Conservation (phyloP, 2,888 invertebrate genomes). For the Polyommatus icarus region DNA sequence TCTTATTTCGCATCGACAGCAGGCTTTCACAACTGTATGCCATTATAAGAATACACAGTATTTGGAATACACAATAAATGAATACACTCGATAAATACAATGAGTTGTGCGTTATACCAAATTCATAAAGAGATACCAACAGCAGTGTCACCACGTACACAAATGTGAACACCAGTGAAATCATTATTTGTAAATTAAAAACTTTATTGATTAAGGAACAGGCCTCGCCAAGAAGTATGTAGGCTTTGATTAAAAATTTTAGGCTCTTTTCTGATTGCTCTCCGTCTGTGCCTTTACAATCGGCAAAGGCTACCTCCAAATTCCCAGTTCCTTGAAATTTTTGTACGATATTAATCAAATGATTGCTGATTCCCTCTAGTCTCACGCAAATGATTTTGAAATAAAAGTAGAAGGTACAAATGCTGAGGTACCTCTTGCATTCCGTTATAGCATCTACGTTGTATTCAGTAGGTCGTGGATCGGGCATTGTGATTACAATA, state of each 20-base stretch:
- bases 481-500: neutral
- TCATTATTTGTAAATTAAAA: conserved; percentile 61
- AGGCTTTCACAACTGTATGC: conserved; percentile 55
- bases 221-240: conserved; percentile 42
- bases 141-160: conserved; percentile 45
- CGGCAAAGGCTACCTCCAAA: neutral
- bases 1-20: conserved; percentile 50
- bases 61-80: conserved; percentile 51
- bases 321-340: conserved; percentile 30
- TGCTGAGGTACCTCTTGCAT: conserved; percentile 35
- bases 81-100: conserved; percentile 29
- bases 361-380: conserved; percentile 51
- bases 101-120: conserved; percentile 16
- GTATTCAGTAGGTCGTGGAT: neutral
- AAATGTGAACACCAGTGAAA: conserved; percentile 41
- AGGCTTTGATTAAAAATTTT: conserved; percentile 46
- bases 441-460: conserved; percentile 29
- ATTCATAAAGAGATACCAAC: conserved; percentile 36
- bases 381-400: conserved; percentile 51
- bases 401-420: conserved; percentile 49
- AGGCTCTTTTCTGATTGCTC: conserved; percentile 24
- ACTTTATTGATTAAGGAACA: conserved; percentile 53
- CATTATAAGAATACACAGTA: conserved; percentile 51
- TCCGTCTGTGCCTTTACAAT: conserved; percentile 23
- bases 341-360: conserved; percentile 51